These are phyloP conservation scores for Meliscaeva auricollis DNA, from an alignment of 2,888 invertebrate species.

Conservation along the genomic window DNA sequence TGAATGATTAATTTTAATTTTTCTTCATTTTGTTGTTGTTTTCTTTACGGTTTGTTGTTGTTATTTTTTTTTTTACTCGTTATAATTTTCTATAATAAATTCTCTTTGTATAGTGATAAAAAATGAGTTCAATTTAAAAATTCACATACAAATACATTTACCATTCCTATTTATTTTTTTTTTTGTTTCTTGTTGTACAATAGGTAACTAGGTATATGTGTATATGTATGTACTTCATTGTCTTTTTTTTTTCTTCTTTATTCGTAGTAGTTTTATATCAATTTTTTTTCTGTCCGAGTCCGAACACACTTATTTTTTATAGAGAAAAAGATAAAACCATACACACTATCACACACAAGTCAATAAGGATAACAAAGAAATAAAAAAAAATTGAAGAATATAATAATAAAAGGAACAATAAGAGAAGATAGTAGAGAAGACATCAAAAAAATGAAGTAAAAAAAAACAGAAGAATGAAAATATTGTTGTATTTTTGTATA, in stretches of 20 bases:
- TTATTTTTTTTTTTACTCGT: slow-evolving; percentile 18
- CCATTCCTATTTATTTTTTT: slow-evolving; percentile 45
- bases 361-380: slow-evolving; percentile 69
- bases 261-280: slow-evolving; percentile 16
- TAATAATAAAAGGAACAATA: slow-evolving; percentile 57
- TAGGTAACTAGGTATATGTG: slow-evolving; percentile 7
- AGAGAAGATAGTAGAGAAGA: slow-evolving; percentile 44
- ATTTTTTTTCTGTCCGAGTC: neutral
- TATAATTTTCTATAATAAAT: slow-evolving; percentile 59
- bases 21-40: slow-evolving; percentile 47
- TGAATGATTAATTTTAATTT: slow-evolving; percentile 70
- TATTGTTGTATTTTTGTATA: slow-evolving; percentile 31
- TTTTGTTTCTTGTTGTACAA: neutral
- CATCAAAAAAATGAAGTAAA: slow-evolving; percentile 5
- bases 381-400: slow-evolving; percentile 27
- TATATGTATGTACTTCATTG: slow-evolving; percentile 13
- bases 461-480: slow-evolving; percentile 25
- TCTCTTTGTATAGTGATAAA: slow-evolving; percentile 69
- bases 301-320: slow-evolving; percentile 41
- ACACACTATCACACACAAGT: slow-evolving; percentile 49
- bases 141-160: slow-evolving; percentile 68
- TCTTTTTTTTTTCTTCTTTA: slow-evolving; percentile 17
- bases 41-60: slow-evolving; percentile 31
- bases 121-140: slow-evolving; percentile 75
- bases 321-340: slow-evolving; percentile 49